Evolutionary conservation across 2,888 invertebrate genomes (phyloP), one percentile per base, ranked within the genome.

Genomic region (Spodoptera exigua): DNA sequence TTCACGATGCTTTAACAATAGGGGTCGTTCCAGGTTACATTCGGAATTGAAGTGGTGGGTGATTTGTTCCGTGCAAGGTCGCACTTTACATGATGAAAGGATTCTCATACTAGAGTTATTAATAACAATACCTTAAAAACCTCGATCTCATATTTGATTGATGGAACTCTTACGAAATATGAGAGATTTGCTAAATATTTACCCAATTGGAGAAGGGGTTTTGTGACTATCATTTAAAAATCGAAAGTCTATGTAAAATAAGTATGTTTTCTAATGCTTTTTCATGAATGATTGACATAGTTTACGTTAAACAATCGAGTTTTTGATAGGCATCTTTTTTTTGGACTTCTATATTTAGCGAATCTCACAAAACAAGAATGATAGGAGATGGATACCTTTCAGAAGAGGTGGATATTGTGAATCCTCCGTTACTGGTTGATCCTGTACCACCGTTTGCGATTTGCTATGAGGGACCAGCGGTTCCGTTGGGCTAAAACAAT

Each of bases 351-450:
- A 1, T 27, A 27, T 27, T 27, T 27, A 27, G 27, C 27, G 27
- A 27, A 27, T 27, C 27, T 27, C 27, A 5, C 27, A 27, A 12
- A 34, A 17, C 10, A 11, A 32, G 1, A 17, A 40, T 27, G 40
- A 39, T 41, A 67, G 5, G 13, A n/a, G 17, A 9, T 35, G 49
- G 18, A 61, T 81, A 93, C 94, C 94, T 94, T 88, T 94, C 94
- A 89, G 91, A 82, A 87, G 94, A 94, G 85, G 94, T 92, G 86
- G 94, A 94, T 82, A 94, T 92, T 82, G 91, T 91, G 83, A 94
- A 93, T 90, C 93, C 89, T 89, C 91, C 80, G 74, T 81, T 83
- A 89, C 90, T 70, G 82, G 82, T 61, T 76, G 82, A 80, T 88
- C 87, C 85, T 74, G 84, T 65, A 84, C 87, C 89, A 85, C 92